Base-by-base conservation (phyloP, 2,113 vertebrate genomes). In the Cyprinodon variegatus region DNA sequence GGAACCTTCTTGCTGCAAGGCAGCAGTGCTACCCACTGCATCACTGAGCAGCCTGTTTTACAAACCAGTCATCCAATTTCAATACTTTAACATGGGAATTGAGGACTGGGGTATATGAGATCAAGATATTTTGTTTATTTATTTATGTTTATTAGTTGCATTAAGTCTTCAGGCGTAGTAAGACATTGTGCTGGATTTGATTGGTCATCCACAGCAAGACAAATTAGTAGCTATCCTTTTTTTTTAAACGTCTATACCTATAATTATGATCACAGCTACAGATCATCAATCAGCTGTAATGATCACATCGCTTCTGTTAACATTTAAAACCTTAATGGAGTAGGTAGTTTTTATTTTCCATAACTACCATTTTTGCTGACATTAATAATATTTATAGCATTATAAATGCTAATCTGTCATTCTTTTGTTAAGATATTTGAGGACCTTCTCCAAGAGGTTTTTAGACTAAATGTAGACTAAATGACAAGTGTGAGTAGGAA, bases 371-470 rank as follows among this genome's bases (percentile, higher is more conserved):
- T 45, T 1, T 2, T 45, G 43, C 43, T 45, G 48, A 20, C 17
- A 53, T 53, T 53, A 53, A 17, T 53, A 53, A 53, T 12, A 53
- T 17, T 53, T 3, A 53, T 4, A 1, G 2, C 17, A 53, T 53
- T 53, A 20, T 17, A 53, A 20, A 13, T 17, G 20, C 48, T 17
- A 17, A 1, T 53, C 15, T 53, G 9, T 53, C 17, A 20, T 53
- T 4, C 37, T 63, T 46, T 37, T 37, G 78, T 65, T 7, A 39
- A 72, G 76, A 67, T 43, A 80, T 46, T 22, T 6, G 13, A 74
- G 2, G 39, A 59, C 15, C 60, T 71, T 69, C 22, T 45, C 66
- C 59, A 68, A 41, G 57, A 72, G 64, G 43, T 61, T 45, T 36
- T 75, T 37, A 45, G 43, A 63, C 12, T 12, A 5, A 53, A 29